Conservation (phyloP, 2,113 vertebrate genomes). For the human region GRCh38 chr15:80650001-80650500, state of each 20-base stretch:
- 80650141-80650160: not conserved
- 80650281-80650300: not conserved
- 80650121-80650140: not conserved
- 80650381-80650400: no score
- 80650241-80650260: not conserved
- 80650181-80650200: not conserved
- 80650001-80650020: not conserved
- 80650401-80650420: no score
- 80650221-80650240: not conserved
- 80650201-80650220: not conserved
- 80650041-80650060: not conserved
- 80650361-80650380: no score
- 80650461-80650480: no score
- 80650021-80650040: not conserved
- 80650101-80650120: not conserved
- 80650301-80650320: no score
- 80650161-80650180: no score
- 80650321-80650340: no score
- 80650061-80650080: not conserved
- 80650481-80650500: no score
- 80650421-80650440: no score
- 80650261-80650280: no score
- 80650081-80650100: not conserved
- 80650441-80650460: no score
- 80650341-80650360: no score